These are phyloP conservation scores for Melanotaenia boesemani DNA, from an alignment of 2,797 vertebrate species.

Conservation along the genomic window DNA sequence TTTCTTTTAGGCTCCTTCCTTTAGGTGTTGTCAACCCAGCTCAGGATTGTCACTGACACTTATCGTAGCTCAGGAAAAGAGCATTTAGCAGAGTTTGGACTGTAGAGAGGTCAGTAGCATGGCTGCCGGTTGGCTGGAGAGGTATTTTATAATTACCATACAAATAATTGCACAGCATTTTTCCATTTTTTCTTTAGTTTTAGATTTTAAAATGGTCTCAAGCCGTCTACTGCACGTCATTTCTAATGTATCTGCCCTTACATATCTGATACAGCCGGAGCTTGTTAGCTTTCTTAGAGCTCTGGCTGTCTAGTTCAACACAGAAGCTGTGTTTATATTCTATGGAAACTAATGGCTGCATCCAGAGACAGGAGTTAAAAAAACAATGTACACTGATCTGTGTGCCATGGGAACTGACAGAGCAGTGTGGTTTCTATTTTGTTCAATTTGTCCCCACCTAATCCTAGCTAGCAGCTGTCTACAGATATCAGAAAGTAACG, in stretches of 20 bases:
- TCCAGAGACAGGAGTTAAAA: neutral
- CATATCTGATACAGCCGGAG: neutral
- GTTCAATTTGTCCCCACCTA: constrained; percentile 17
- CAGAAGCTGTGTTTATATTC: neutral
- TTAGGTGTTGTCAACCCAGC: constrained; percentile 53
- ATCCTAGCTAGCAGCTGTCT: constrained; percentile 18
- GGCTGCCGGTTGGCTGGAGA: constrained; percentile 27
- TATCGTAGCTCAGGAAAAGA: constrained; percentile 66
- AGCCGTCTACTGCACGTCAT: neutral
- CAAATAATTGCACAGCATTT: constrained; percentile 6
- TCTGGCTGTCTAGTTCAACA: neutral
- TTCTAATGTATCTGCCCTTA: neutral
- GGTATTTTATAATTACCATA: constrained; percentile 8
- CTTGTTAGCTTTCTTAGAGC: neutral
- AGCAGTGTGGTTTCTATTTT: neutral
- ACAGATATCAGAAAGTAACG: constrained; percentile 17
- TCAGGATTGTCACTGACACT: constrained; percentile 62
- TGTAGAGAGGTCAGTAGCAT: constrained; percentile 19
- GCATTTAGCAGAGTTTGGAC: constrained; percentile 43
- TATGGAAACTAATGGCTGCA: neutral
- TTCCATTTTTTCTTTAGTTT: neutral
- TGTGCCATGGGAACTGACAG: neutral
- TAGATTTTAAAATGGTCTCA: neutral
- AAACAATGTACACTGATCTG: neutral
- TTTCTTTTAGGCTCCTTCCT: constrained; percentile 36